A percentile compares a stretch with the other conserved stretches of the same genome.
These are phyloP conservation scores for Stegostoma tigrinum DNA, from an alignment of 2,113 vertebrate genomes.

Conservation along the genomic window DNA sequence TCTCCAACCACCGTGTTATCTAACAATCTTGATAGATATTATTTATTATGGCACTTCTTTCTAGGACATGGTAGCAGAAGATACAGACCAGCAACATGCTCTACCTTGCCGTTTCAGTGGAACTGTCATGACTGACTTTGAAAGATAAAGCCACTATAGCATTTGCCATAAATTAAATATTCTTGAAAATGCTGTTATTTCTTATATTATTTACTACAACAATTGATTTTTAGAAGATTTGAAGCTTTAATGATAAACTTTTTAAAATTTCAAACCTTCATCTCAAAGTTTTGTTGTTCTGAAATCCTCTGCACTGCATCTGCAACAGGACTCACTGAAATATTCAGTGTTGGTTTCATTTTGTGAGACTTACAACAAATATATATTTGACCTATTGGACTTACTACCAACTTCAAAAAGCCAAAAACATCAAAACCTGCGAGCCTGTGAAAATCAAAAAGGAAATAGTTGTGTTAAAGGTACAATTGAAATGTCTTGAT, in stretches of 20 bases:
- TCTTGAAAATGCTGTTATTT: background rate
- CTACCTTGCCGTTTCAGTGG: background rate
- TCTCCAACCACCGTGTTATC: background rate
- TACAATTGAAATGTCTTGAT: slow-evolving; percentile 40
- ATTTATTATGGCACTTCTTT: too few species aligned
- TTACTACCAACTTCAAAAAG: slow-evolving; percentile 50
- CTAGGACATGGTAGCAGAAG: too few species aligned
- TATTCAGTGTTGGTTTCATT: slow-evolving; percentile 75
- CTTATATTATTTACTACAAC: background rate
- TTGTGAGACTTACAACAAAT: slow-evolving; percentile 85
- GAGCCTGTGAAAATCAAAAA: slow-evolving; percentile 72
- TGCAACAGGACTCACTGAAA: slow-evolving; percentile 38
- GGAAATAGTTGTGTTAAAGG: slow-evolving; percentile 78
- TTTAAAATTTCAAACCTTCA: background rate
- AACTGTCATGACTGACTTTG: background rate
- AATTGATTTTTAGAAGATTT: background rate
- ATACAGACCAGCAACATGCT: background rate
- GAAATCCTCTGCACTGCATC: background rate
- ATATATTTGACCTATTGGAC: slow-evolving; percentile 71
- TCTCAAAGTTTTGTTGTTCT: background rate
- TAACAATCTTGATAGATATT: too few species aligned
- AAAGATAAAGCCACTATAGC: background rate
- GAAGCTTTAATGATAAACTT: background rate
- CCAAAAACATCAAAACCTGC: slow-evolving; percentile 63
- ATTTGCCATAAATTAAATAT: background rate